Evolutionary conservation across 2,113 vertebrate species (phyloP), one percentile per base, ranked within the genome.

Genomic region (Halichoeres trimaculatus): DNA sequence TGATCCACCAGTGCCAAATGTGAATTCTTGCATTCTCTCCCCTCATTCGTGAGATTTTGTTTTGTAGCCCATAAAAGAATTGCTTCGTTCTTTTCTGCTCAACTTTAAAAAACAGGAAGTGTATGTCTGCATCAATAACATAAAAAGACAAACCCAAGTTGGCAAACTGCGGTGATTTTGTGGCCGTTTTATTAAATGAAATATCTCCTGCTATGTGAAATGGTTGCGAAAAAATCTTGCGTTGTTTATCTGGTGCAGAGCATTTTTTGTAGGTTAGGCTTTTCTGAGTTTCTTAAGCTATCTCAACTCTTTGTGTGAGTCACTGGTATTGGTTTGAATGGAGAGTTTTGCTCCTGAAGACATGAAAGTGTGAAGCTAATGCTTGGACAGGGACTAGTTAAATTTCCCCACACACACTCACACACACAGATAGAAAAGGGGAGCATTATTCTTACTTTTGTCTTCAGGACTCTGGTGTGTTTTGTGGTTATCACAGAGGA

Each of bases 261-360:
- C 43, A 17, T 19, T 3, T 43, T 41, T 45, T 45, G 16, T 45
- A 45, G 43, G 43, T 19, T 26, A 57, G 20, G 14, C 30, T 48
- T 16, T 55, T 45, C 43, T 45, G 40, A 36, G 24, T 64, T 60
- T 57, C 38, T 62, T 19, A 10, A 45, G 56, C 20, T 6, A 14
- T 38, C 7, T 43, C 14, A 43, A 36, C 43, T 65, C 48, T 36
- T 47, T 36, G 22, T 48, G 22, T 78, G 77, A 83, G 53, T 84
- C 85, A 81, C n/a, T 55, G 17, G 55, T 80, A 34, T 63, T 74
- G 76, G 14, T 77, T 83, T 83, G 55, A 83, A 86, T 70, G 59
- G 8, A 23, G 23, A 43, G 23, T 48, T 36, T 59, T 35, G 5
- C n/a, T 22, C 38, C 26, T 55, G 43, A 58, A 60, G 16, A 54